Conservation (phyloP, 2,113 vertebrate species). For the Ariopsis seemanni region DNA sequence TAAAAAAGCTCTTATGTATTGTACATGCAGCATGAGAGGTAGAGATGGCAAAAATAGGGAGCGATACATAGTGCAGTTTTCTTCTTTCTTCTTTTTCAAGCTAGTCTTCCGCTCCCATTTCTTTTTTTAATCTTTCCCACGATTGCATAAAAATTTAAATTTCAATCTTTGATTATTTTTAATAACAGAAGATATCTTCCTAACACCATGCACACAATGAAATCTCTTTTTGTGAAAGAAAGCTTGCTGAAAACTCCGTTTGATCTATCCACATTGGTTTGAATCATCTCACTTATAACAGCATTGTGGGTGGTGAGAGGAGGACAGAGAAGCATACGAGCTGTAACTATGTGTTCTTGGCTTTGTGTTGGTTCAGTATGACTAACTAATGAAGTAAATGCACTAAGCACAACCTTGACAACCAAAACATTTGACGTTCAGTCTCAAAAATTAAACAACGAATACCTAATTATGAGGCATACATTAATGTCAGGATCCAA, state of each 20-base stretch:
- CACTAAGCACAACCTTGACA: conserved; percentile 39
- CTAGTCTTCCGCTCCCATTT: not conserved
- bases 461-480: not conserved
- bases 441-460: not conserved
- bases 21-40: not conserved
- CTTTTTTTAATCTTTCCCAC: not conserved
- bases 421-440: conserved; percentile 22
- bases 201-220: not conserved
- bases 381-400: conserved; percentile 60
- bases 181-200: not conserved
- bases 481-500: not conserved
- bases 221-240: conserved; percentile 13
- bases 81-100: not conserved
- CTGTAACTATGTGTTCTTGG: conserved; percentile 70
- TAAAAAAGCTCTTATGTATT: not conserved
- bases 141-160: not conserved
- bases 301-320: conserved; percentile 65
- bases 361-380: conserved; percentile 55
- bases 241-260: conserved; percentile 18
- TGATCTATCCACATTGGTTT: conserved; percentile 39
- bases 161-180: not conserved
- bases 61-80: not conserved
- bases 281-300: conserved; percentile 41
- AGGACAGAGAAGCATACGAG: conserved; percentile 66
- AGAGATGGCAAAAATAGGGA: not conserved